phyloP scores from a whole-genome alignment of 2,113 vertebrate genomes.

The Cardinalis cardinalis region DNA sequence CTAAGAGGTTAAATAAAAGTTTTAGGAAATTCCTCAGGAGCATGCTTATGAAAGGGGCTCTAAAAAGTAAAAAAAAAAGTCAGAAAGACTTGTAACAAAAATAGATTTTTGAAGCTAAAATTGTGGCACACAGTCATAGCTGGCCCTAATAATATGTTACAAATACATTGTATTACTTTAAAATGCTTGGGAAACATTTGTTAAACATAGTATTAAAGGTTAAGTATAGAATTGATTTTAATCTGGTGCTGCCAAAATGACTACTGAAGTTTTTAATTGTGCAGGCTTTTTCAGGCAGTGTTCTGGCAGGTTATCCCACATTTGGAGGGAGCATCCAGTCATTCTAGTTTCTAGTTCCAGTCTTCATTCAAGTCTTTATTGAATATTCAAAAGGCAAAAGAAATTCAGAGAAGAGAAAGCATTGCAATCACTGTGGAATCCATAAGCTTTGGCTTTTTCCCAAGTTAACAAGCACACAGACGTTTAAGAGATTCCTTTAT shows the following conservation, averaged over 20 bases:
- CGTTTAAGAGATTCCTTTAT: background rate
- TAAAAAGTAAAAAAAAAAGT: background rate
- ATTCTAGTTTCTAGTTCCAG: background rate
- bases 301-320: background rate
- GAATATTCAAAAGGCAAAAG: background rate
- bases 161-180: background rate
- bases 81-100: background rate
- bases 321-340: rapidly evolving
- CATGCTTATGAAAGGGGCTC: background rate
- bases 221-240: background rate
- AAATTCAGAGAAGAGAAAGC: background rate
- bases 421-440: background rate
- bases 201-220: background rate
- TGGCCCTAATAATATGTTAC: background rate
- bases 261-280: background rate
- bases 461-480: background rate
- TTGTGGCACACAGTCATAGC: background rate
- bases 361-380: background rate
- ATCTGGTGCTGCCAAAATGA: background rate
- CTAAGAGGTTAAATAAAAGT: background rate
- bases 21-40: background rate
- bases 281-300: background rate
- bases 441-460: background rate
- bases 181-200: background rate
- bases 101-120: background rate